These are phyloP conservation scores for Drosophila lini DNA, from an alignment of 1,140 invertebrate species.

Conservation along the genomic window DNA sequence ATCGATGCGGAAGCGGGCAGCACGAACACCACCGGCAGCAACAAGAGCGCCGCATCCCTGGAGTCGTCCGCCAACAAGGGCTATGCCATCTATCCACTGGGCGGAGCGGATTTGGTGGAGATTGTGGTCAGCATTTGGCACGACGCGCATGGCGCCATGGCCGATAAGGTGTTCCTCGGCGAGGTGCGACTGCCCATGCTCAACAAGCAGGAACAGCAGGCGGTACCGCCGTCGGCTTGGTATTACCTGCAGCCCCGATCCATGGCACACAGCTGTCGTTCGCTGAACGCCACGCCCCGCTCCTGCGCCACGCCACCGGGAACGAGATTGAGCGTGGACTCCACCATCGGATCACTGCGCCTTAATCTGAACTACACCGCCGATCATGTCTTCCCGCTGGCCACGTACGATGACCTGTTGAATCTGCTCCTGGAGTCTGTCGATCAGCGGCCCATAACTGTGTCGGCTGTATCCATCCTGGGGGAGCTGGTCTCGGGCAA, in stretches of 20 bases:
- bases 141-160: slow-evolving; percentile 90
- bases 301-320: slow-evolving; percentile 89
- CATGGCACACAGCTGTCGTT: slow-evolving; percentile 82
- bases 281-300: slow-evolving; percentile 87
- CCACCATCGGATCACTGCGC: slow-evolving; percentile 91
- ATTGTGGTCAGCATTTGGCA: slow-evolving; percentile 93
- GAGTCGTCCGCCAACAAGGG: slow-evolving; percentile 83
- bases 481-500: slow-evolving; percentile 94
- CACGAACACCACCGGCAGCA: slow-evolving; percentile 80
- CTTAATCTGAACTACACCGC: slow-evolving; percentile 94
- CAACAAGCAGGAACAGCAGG: slow-evolving; percentile 88
- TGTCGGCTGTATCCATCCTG: slow-evolving; percentile 93
- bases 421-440: slow-evolving; percentile 91
- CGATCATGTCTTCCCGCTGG: slow-evolving; percentile 93
- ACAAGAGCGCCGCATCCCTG: slow-evolving; percentile 58
- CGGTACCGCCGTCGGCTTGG: slow-evolving; percentile 87
- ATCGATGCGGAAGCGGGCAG: slow-evolving; percentile 86
- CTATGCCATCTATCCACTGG: slow-evolving; percentile 85
- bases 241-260: slow-evolving; percentile 92
- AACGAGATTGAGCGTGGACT: slow-evolving; percentile 87
- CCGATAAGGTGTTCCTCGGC: slow-evolving; percentile 92
- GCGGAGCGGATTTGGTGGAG: slow-evolving; percentile 88
- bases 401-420: slow-evolving; percentile 91
- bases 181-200: slow-evolving; percentile 92
- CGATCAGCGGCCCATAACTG: slow-evolving; percentile 91